Base-by-base conservation (phyloP, 2,113 vertebrate species). In the Nansenia antarctica region DNA sequence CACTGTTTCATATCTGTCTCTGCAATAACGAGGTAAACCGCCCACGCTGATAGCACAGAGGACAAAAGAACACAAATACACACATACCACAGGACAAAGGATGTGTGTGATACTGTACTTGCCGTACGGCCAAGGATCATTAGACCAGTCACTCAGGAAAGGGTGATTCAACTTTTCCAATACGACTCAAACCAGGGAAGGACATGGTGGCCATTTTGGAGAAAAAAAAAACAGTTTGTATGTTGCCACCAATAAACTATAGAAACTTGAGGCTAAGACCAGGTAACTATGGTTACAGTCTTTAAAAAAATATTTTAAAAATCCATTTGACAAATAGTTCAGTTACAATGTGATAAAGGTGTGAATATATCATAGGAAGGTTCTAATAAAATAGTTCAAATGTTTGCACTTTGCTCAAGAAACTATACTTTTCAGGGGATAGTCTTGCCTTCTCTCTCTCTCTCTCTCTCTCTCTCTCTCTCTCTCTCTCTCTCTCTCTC, bases 1-100 rank as follows among this genome's bases (percentile, higher is more conserved):
- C 22, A 55, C 39, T 15, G 65, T 74, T 85, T 79, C 82, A 82
- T 83, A 88, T 88, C 54, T 60, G 37, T 69, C 76, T 83, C 66
- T 83, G 68, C 45, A 83, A 86, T 83, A 85, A 82, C 76, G 85
- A 76, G 74, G 61, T 76, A 82, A 84, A 76, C 77, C 67, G 76
- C 68, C 9, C 29, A 85, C 79, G 64, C 65, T 73, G 76, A 77
- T 78, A 77, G 73, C 1, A n/a, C 60, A 70, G 49, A 65, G 72
- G 34, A 80, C 81, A 86, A 88, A 76, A 71, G 14, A 85, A 63
- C 39, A 70, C 64, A 84, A 84, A 85, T 67, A 82, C 52, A 72
- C 39, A 18, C 61, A 54, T 31, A 53, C 31, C 0, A 1, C 53
- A 34, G 78, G 66, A 82, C 80, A 87, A 83, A 80, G 62, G 68